Base-by-base conservation (phyloP, 2,113 vertebrate species). In the Bos taurus region DNA sequence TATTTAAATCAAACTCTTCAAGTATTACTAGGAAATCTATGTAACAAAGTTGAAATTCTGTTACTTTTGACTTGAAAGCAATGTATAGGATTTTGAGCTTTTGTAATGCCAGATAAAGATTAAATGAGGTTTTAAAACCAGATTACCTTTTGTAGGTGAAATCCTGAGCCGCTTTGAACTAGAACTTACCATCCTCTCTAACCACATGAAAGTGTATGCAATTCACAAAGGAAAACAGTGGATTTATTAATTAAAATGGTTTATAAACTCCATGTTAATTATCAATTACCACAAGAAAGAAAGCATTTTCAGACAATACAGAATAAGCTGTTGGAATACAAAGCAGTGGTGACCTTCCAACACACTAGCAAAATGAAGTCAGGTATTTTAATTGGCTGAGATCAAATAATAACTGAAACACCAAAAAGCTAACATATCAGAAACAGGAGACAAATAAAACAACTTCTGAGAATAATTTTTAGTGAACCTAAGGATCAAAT, bases 91-190 rank as follows among this genome's bases (percentile, higher is more conserved):
- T 96, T 98, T 95, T 96, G 96, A 96, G 85, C 33, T 94, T 95
- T 95, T 92, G 52, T 96, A 96, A 92, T 92, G 90, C 59, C 96
- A 97, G 74, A 95, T 96, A 97, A 97, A 97, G 78, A 85, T 96
- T 95, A 93, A 94, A 64, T 77, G 54, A 90, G 74, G 85, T 88
- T 97, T 97, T 96, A 88, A 95, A 96, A 88, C 57, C 56, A 86
- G 92, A 95, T 90, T 95, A 94, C 48, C 82, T 97, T 80, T 54
- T 80, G 92, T 92, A 90, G 92, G 86, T 90, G 59, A 97, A 98
- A 97, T 82, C 64, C 87, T 88, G 89, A 94, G 50, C 90, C 3
- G 23, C 95, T 97, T 97, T 97, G 97, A 98, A 93, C 88, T 95
- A 43, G 67, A 88, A 52, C 25, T 91, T 89, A 92, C 19, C 82